Evolutionary conservation across 2,888 invertebrate species (phyloP).

Genomic region (Chymomyza caudatula): DNA sequence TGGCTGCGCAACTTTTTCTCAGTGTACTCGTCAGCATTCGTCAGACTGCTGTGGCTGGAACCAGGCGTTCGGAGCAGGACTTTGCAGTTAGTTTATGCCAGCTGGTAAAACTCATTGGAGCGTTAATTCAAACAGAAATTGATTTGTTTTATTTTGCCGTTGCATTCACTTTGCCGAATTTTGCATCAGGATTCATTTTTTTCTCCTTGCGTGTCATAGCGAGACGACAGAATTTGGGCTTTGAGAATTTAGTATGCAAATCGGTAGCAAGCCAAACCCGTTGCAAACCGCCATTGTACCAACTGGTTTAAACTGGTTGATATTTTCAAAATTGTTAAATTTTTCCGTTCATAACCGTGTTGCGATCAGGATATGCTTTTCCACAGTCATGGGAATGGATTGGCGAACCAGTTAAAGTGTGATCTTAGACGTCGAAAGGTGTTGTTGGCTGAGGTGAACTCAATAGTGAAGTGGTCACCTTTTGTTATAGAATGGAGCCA

Average conservation of each 20-base stretch:
- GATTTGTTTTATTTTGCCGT: slow-evolving; percentile 46
- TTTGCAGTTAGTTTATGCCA: slow-evolving; percentile 39
- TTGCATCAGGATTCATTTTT: slow-evolving; percentile 13
- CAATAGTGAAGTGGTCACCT: too few species aligned
- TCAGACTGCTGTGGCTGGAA: slow-evolving; percentile 9
- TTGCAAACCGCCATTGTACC: too few species aligned
- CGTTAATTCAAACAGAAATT: slow-evolving; percentile 61
- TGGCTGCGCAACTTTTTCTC: too few species aligned
- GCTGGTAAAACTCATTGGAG: slow-evolving; percentile 47
- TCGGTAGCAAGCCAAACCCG: neutral
- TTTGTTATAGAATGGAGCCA: too few species aligned
- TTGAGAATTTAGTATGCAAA: neutral
- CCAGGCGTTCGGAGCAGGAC: neutral
- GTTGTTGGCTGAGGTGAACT: too few species aligned
- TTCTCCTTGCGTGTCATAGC: neutral
- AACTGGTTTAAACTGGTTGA: too few species aligned
- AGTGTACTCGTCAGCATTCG: neutral
- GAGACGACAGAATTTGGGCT: neutral
- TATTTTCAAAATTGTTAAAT: too few species aligned
- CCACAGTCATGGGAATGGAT: too few species aligned
- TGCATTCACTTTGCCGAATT: slow-evolving; percentile 31
- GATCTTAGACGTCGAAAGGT: too few species aligned
- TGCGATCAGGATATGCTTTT: too few species aligned
- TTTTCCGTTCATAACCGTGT: too few species aligned
- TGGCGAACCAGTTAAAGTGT: too few species aligned